A percentile compares a stretch with the other conserved stretches of the same genome.
Evolutionary conservation across 1,140 invertebrate genomes (phyloP).

Genomic region (Sinella curviseta): DNA sequence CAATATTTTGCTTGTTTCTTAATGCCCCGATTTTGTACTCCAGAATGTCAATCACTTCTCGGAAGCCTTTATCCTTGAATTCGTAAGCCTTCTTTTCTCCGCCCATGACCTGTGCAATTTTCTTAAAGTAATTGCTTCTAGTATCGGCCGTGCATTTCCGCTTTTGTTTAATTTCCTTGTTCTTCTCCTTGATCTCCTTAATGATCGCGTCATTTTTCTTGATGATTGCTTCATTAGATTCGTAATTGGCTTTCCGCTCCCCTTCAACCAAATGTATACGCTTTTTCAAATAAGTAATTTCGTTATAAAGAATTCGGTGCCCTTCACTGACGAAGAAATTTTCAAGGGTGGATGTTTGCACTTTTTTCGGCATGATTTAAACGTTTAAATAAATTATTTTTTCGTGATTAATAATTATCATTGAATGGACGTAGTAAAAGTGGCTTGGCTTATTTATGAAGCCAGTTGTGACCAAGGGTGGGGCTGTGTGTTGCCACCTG

Average conservation of each 20-base stretch:
- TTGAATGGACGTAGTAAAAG: background rate
- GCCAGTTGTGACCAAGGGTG: no score
- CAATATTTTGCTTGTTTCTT: conserved; percentile 43
- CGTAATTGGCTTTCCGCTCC: conserved; percentile 47
- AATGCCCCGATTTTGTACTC: conserved; percentile 43
- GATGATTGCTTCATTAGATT: conserved; percentile 41
- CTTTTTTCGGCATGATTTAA: conserved; percentile 40
- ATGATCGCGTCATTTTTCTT: conserved; percentile 45
- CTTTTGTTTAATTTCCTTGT: conserved; percentile 33
- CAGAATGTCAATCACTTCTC: conserved; percentile 42
- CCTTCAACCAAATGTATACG: conserved; percentile 47
- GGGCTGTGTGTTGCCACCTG: no score
- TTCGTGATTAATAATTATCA: background rate
- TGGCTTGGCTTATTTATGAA: background rate
- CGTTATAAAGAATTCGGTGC: conserved; percentile 36
- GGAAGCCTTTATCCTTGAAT: conserved; percentile 41
- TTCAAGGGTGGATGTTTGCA: conserved; percentile 36
- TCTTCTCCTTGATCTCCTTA: conserved; percentile 35
- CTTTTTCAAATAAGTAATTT: conserved; percentile 46
- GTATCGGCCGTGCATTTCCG: background rate
- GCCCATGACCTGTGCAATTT: conserved; percentile 20
- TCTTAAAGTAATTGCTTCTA: conserved; percentile 30
- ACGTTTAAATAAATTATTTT: background rate
- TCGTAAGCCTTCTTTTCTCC: conserved; percentile 38
- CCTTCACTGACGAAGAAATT: conserved; percentile 42